phyloP scores from a whole-genome alignment of 2,888 invertebrate species.

The Hydriomena furcata region DNA sequence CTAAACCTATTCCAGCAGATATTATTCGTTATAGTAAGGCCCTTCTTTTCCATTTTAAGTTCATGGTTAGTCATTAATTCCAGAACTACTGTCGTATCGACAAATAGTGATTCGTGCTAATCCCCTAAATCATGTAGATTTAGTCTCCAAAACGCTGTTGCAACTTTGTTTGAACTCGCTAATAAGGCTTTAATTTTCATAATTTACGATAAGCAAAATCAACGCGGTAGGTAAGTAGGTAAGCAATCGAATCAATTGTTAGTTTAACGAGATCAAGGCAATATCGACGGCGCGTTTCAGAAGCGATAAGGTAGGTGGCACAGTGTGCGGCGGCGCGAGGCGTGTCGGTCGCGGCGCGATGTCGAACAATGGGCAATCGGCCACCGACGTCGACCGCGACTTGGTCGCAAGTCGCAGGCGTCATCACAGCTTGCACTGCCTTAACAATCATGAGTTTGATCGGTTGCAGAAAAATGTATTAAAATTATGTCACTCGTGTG shows the following conservation, averaged over 20 bases:
- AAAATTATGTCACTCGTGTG: too few relatives aligned
- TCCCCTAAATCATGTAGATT: too few relatives aligned
- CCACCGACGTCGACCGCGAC: conserved; percentile 52
- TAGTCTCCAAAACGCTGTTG: not conserved
- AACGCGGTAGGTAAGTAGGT: conserved; percentile 68
- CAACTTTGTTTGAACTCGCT: conserved; percentile 9
- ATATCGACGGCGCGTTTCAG: conserved; percentile 58
- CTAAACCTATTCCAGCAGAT: too few relatives aligned
- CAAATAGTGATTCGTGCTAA: too few relatives aligned
- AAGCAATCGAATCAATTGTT: conserved; percentile 67
- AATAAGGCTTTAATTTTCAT: conserved; percentile 15
- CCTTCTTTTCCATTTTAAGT: not conserved
- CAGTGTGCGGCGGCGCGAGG: conserved; percentile 71
- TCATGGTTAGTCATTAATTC: too few relatives aligned
- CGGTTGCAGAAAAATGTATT: not conserved
- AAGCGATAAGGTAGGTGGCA: conserved; percentile 73
- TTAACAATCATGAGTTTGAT: not conserved
- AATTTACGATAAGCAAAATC: conserved; percentile 42
- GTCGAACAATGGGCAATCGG: conserved; percentile 76
- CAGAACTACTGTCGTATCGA: too few relatives aligned
- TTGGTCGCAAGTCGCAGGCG: conserved; percentile 38
- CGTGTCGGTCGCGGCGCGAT: conserved; percentile 73
- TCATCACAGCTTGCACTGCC: conserved; percentile 15
- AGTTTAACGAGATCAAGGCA: conserved; percentile 74
- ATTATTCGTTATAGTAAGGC: too few relatives aligned